phyloP scores from a whole-genome alignment of 2,888 invertebrate genomes.

The Lithophane ornitopus region DNA sequence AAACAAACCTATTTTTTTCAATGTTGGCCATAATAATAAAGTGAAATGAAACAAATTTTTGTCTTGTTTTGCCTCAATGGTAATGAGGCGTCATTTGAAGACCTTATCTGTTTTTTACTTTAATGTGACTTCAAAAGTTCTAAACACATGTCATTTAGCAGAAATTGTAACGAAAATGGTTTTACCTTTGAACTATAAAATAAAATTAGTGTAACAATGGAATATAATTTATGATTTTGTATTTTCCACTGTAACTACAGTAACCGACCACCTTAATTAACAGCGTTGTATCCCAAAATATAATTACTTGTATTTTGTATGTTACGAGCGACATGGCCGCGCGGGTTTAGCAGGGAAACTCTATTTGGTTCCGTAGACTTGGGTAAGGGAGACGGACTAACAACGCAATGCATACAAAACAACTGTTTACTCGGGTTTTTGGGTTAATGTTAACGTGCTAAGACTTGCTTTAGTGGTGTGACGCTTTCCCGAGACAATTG shows the following conservation, averaged over 20 bases:
- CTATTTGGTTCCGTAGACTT: slow-evolving; percentile 40
- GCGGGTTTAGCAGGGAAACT: slow-evolving; percentile 24
- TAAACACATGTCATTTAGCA: slow-evolving; percentile 34
- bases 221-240: slow-evolving; percentile 27
- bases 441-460: slow-evolving; percentile 36
- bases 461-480: slow-evolving; percentile 22
- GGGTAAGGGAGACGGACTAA: slow-evolving; percentile 53
- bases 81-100: slow-evolving; percentile 55
- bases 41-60: slow-evolving; percentile 54
- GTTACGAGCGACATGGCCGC: slow-evolving; percentile 27
- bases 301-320: slow-evolving; percentile 33
- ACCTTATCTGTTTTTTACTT: slow-evolving; percentile 50
- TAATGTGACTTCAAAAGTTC: slow-evolving; percentile 39
- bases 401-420: slow-evolving; percentile 66
- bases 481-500: slow-evolving; percentile 8
- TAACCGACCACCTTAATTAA: slow-evolving; percentile 34
- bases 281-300: slow-evolving; percentile 40
- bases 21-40: slow-evolving; percentile 51
- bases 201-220: slow-evolving; percentile 38
- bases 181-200: slow-evolving; percentile 41
- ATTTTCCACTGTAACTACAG: slow-evolving; percentile 31
- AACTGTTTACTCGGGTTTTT: slow-evolving; percentile 55
- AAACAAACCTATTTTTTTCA: slow-evolving; percentile 50
- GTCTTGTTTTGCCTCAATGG: slow-evolving; percentile 38
- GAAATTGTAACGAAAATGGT: slow-evolving; percentile 7